Base-by-base conservation (phyloP, 2,797 vertebrate genomes). In the Vireo griseus region DNA sequence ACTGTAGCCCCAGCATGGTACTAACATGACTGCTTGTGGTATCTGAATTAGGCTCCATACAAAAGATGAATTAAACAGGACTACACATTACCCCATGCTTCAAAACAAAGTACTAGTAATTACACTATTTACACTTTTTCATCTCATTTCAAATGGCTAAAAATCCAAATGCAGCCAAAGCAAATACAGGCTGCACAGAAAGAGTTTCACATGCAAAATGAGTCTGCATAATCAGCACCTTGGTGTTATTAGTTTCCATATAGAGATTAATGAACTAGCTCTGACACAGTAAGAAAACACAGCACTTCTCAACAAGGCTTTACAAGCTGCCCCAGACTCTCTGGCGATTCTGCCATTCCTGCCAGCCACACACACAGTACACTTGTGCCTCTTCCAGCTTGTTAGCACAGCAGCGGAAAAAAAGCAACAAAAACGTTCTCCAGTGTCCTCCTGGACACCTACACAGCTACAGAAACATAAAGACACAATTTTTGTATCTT, bases 151-250 rank as follows among this genome's bases (percentile, higher is more conserved):
- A 75, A 75, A 77, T 20, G 35, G 45, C 42, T 86, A 50, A 37
- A 93, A 86, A 86, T 29, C 35, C 55, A 92, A 52, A 71, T 61
- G 42, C 26, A 92, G 69, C 57, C 58, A 77, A 63, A 88, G 65
- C 69, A 88, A 81, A 62, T 37, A 63, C 0, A 0, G 14, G 39
- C 22, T 57, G 28, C n/a, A 86, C 11, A 59, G 47, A 72, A 69
- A 71, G 54, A 59, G 61, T 67, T 83, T 67, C 52, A 73, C 0
- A 0, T 9, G 42, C 40, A 88, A 67, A 92, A 69, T 13, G 15
- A 80, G 21, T 21, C 31, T n/a, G 24, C 57, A 48, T 22, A 39
- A 66, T 71, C 48, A 77, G 68, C 66, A 88, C 62, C 52, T 74
- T 65, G 14, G 47, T 50, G 44, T 45, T 57, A 47, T 10, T 67